Evolutionary conservation across 2,113 vertebrate genomes (phyloP).

Genomic region (Hypomesus transpacificus): DNA sequence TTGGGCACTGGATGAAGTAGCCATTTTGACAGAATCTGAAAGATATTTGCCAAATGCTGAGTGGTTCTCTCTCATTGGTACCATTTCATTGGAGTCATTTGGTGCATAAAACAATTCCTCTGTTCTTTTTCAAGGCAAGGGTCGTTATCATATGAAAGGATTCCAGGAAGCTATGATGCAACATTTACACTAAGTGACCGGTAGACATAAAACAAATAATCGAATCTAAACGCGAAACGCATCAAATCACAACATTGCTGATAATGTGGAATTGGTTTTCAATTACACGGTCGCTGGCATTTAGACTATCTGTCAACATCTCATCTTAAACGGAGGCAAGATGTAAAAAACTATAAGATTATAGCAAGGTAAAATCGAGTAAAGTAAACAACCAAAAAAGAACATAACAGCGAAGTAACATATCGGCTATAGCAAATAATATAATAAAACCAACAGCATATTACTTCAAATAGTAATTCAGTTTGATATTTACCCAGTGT

Average conservation of each 20-base stretch:
- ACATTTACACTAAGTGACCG: not conserved
- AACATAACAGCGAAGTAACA: no score
- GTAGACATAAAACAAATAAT: not conserved
- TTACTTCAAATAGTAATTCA: no score
- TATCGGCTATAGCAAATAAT: no score
- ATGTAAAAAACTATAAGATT: not conserved
- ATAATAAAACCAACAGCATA: no score
- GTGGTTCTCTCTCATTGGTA: no score
- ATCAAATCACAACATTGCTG: no score
- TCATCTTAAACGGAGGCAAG: conserved; percentile 32
- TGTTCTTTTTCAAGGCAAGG: not conserved
- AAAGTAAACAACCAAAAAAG: conserved; percentile 25
- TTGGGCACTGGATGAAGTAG: conserved; percentile 84
- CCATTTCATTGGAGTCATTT: no score
- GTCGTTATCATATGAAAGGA: not conserved
- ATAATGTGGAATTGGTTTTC: no score
- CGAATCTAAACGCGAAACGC: no score
- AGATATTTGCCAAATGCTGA: conserved; percentile 46
- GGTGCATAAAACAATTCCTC: no score
- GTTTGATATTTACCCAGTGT: no score
- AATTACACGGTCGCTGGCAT: no score
- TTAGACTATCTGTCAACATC: conserved; percentile 13
- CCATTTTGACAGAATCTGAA: conserved; percentile 74
- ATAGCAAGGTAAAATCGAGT: conserved; percentile 31
- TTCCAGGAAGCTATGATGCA: conserved; percentile 3